A percentile compares a stretch with the other conserved stretches of the same genome.
These are phyloP conservation scores for Ferrisia virgata DNA, from an alignment of 2,888 invertebrate species.

Conservation along the genomic window DNA sequence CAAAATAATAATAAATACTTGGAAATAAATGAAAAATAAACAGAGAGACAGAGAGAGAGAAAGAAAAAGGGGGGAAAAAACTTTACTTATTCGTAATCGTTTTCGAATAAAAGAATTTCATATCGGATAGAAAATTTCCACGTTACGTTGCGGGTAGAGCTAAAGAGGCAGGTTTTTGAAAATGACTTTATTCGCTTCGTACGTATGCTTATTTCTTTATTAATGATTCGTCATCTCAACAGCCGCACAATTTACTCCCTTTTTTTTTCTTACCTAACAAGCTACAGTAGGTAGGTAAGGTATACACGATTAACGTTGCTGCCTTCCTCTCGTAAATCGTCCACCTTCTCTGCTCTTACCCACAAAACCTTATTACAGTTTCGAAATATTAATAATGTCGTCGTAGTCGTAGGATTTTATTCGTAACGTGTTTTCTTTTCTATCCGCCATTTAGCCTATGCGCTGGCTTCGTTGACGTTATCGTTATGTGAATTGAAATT, in stretches of 20 bases:
- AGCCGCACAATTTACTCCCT: not conserved
- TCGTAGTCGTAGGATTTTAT: not conserved
- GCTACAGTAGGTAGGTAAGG: no score
- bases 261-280: no score
- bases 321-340: not conserved
- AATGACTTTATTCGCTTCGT: not conserved
- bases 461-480: not conserved
- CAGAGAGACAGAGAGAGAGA: no score
- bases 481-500: not conserved
- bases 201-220: not conserved
- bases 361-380: not conserved
- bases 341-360: no score
- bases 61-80: not conserved
- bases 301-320: not conserved
- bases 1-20: not conserved
- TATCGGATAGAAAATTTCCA: not conserved
- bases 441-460: not conserved
- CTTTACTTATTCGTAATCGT: not conserved
- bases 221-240: not conserved
- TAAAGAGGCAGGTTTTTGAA: no score
- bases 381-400: not conserved
- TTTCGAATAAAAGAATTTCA: not conserved
- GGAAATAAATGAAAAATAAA: no score
- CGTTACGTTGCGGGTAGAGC: no score
- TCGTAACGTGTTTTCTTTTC: not conserved